These are phyloP conservation scores for Eutrigla gurnardus DNA, from an alignment of 2,797 vertebrate species.

Conservation along the genomic window DNA sequence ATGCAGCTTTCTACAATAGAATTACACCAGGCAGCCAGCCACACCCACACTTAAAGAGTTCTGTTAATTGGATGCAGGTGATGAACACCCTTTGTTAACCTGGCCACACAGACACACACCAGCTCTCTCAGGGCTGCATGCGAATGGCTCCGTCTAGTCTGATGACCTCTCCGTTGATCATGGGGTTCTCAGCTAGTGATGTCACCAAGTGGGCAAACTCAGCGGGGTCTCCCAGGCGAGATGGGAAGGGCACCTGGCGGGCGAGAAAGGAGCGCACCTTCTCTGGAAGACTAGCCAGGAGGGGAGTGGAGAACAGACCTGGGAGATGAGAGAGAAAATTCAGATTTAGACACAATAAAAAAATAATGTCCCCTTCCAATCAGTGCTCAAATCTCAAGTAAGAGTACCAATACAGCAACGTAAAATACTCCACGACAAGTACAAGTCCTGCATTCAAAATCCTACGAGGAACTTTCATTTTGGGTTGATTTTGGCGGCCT, in stretches of 20 bases:
- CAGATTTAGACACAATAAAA: neutral
- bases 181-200: conserved; percentile 89
- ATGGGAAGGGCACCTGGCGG: conserved; percentile 91
- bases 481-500: too few species aligned
- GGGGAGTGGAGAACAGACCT: conserved; percentile 91
- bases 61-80: neutral
- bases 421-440: neutral
- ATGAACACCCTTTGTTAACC: neutral
- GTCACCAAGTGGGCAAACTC: conserved; percentile 92
- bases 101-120: neutral
- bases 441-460: neutral
- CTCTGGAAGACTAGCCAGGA: conserved; percentile 88
- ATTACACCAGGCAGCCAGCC: conserved; percentile 12
- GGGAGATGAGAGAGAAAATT: neutral
- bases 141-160: conserved; percentile 91
- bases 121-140: conserved; percentile 87
- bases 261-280: conserved; percentile 90
- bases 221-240: conserved; percentile 87
- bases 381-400: neutral
- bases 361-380: neutral
- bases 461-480: too few species aligned
- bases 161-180: conserved; percentile 93
- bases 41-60: neutral
- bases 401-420: neutral
- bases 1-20: conserved; percentile 4